Base-by-base conservation (phyloP, 2,888 invertebrate species). In the Andrena fulva region DNA sequence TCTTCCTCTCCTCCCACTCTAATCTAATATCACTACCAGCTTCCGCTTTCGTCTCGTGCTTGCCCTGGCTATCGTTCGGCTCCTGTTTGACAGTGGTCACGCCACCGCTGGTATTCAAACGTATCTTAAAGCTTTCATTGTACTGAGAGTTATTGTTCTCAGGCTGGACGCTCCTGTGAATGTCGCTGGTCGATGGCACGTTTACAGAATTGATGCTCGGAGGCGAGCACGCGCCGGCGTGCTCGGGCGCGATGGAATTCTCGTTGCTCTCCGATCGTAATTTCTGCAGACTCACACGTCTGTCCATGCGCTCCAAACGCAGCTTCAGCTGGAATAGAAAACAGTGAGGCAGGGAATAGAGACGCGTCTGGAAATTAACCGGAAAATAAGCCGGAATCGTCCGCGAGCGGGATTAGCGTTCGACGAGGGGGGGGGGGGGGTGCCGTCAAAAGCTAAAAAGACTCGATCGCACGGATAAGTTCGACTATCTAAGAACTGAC, bases 271-370 rank as follows among this genome's bases (percentile, higher is more conserved):
- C 94, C 5, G 92, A 90, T 16, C 93, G 89, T 59, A 92, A 86
- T 75, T 95, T 94, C 77, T 95, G 95, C 69, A 94, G 92, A 60
- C 93, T 94, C 24, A 95, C 94, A 86, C 96, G 95, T 88, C 96
- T 95, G 92, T 97, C 97, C 95, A 96, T 96, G 85, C 96, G 96
- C 91, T 95, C 96, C 92, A 97, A 93, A 80, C 96, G 96, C 85
- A 95, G 94, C 92, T 96, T 96, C 80, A 96, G 94, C 96, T 96
- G 94, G 8, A 95, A 95, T 76, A 88, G 69, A 87, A 87, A 82
- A 73, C 16, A 72, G 0, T 1, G 12, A 16, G 0, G 29, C 5
- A 0, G 12, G 3, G 12, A 1, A 42, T 42, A 42, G 12, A 42
- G 12, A 12, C 12, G 20, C n/a, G 20, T 0, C 20, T 20, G 20